Evolutionary conservation across 1,140 invertebrate species (phyloP), one percentile per base, ranked within the genome.

Genomic region (Tetramorium simillimum): DNA sequence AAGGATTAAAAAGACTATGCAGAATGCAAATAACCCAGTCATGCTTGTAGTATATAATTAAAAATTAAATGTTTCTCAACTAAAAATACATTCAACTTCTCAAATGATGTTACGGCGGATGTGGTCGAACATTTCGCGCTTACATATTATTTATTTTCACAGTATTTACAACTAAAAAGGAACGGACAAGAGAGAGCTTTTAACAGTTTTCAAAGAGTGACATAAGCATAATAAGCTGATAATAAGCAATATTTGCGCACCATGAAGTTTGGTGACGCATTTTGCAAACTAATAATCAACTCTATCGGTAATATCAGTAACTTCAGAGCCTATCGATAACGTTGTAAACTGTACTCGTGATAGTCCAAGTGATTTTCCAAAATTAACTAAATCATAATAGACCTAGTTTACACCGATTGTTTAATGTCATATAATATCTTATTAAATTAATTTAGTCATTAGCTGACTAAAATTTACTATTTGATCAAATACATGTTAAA

Each of bases 21-120:
- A 93, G 88, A 92, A 92, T 24, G 92, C 92, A 78, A 94, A 46
- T 92, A 95, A 93, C 37, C 92, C 91, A 69, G 91, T 94, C 94
- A 95, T 95, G 81, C 65, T 86, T 37, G 3, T 33, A 75, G 6
- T 14, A 56, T 80, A 37, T 24, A 51, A 21, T 80, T 80, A 37
- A 24, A 65, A 62, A 67, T 7, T 5, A 24, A 69, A 56, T 46
- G 18, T 65, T 65, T 56, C 33, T 9, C n/a, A 69, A 28, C 14
- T 40, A 46, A 46, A 69, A 69, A 81, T 53, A 67, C 7, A 24
- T 51, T 53, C 16, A 24, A 69, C 6, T 40, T 16, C 9, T 7
- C 3, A 18, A 51, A 65, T 16, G 49, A 49, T 40, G 67, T 18
- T 51, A n/a, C n/a, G 21, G 21, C 21, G 1, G 0, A 3, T n/a